Evolutionary conservation across 2,113 vertebrate genomes (phyloP).

Genomic region (Eubucco bourcierii): DNA sequence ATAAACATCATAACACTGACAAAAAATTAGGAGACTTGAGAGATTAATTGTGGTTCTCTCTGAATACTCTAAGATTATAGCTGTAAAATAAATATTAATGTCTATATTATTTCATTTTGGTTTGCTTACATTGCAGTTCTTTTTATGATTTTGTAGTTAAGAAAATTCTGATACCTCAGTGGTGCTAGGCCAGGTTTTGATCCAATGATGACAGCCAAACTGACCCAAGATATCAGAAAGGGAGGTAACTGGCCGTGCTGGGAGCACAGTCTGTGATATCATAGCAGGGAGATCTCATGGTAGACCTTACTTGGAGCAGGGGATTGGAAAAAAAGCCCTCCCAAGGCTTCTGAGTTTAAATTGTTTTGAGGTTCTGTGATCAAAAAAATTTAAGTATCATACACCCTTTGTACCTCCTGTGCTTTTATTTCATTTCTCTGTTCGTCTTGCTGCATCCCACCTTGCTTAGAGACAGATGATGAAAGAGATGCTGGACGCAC

Average conservation of each 20-base stretch:
- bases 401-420: background rate
- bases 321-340: background rate
- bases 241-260: background rate
- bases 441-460: background rate
- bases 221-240: background rate
- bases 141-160: background rate
- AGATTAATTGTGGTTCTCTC: background rate
- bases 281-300: background rate
- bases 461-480: slow-evolving; percentile 5
- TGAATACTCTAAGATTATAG: background rate
- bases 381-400: background rate
- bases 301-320: background rate
- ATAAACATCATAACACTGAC: background rate
- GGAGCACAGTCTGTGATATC: background rate
- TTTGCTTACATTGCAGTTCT: background rate
- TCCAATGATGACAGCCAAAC: background rate
- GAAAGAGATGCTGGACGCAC: slow-evolving; percentile 12
- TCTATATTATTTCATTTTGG: background rate
- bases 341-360: background rate
- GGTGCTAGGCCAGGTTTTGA: background rate
- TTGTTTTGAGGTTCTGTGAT: background rate
- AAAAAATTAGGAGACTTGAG: background rate
- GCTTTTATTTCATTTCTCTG: background rate
- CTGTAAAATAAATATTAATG: background rate
- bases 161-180: background rate